phyloP scores from a whole-genome alignment of 1,140 invertebrate species.

The Chironomus striatipennis region DNA sequence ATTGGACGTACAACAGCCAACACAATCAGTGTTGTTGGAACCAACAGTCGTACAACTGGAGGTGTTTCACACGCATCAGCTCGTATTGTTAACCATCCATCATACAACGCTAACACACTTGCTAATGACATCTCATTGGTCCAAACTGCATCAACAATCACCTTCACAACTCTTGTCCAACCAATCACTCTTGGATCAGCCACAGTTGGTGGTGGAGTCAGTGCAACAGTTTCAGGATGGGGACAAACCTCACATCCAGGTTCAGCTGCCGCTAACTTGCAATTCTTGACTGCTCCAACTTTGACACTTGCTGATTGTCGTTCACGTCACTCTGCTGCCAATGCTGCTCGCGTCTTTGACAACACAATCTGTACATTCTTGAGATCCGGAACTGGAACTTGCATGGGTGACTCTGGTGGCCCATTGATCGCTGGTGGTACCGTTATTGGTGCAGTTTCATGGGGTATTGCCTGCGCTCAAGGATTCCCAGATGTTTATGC shows the following conservation, averaged over 20 bases:
- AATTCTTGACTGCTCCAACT: slow-evolving; percentile 25
- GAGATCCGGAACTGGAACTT: slow-evolving; percentile 37
- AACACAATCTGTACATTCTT: slow-evolving; percentile 38
- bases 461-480: slow-evolving; percentile 52
- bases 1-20: not conserved
- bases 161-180: not conserved
- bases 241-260: slow-evolving; percentile 26
- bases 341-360: slow-evolving; percentile 24
- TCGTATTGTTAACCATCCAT: not conserved
- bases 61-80: not conserved
- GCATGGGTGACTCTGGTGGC: slow-evolving; percentile 51
- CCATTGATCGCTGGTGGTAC: slow-evolving; percentile 42
- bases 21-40: not conserved
- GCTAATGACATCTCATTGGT: not conserved
- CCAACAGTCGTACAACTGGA: not conserved
- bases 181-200: not conserved
- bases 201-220: not conserved
- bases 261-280: slow-evolving; percentile 25
- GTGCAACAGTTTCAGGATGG: slow-evolving; percentile 17
- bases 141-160: not conserved
- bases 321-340: slow-evolving; percentile 1
- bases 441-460: slow-evolving; percentile 54
- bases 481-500: slow-evolving; percentile 55
- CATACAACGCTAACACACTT: not conserved
- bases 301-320: slow-evolving; percentile 26